Conservation (phyloP, 2,113 vertebrate species). For the Carassius gibelio region DNA sequence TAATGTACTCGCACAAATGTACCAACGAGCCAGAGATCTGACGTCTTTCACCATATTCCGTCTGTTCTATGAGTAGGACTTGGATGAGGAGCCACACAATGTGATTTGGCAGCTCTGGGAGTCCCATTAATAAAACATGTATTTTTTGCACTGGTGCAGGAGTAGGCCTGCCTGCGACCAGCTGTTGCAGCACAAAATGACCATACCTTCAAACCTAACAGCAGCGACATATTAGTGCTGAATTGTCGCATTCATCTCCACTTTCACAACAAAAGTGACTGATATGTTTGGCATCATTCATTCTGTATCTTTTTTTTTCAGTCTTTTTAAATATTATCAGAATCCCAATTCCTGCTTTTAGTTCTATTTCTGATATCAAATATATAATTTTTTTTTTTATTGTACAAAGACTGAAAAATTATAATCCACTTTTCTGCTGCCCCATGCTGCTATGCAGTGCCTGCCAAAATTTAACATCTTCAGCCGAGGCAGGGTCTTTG, state of each 20-base stretch:
- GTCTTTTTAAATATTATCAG: background rate
- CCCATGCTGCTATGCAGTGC: slow-evolving; percentile 13
- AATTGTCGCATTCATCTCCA: background rate
- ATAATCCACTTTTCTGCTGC: slow-evolving; percentile 23
- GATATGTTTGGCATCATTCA: background rate
- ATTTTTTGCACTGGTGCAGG: slow-evolving; percentile 66
- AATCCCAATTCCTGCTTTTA: background rate
- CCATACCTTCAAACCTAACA: slow-evolving; percentile 61
- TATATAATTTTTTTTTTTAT: too few species aligned
- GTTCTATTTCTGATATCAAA: background rate
- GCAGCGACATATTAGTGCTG: background rate
- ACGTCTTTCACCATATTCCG: slow-evolving; percentile 60
- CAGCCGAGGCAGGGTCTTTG: background rate
- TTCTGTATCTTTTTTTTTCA: background rate
- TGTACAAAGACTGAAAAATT: background rate
- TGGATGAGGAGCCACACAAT: slow-evolving; percentile 65
- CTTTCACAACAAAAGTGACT: background rate
- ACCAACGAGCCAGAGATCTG: slow-evolving; percentile 58
- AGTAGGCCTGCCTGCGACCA: slow-evolving; percentile 66
- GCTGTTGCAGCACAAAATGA: slow-evolving; percentile 66
- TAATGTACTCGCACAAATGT: slow-evolving; percentile 73
- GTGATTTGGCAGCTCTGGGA: slow-evolving; percentile 70
- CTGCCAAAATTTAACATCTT: slow-evolving; percentile 22
- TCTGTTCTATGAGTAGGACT: slow-evolving; percentile 70
- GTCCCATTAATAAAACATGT: slow-evolving; percentile 76